Evolutionary conservation across 2,797 vertebrate species (phyloP).

Genomic region (Coranthus polyacanthus): DNA sequence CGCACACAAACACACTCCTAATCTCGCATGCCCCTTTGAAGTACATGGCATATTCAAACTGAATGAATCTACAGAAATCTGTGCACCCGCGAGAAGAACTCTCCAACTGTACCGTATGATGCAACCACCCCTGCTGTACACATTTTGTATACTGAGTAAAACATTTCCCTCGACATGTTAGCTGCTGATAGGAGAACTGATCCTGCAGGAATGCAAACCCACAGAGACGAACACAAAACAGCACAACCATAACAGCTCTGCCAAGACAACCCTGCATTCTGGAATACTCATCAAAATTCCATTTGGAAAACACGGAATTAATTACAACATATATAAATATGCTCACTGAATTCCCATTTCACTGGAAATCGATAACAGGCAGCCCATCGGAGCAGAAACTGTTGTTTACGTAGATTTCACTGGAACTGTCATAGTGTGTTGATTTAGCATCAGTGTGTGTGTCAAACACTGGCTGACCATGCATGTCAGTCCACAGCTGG

Average conservation of each 20-base stretch:
- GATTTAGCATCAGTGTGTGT: constrained; percentile 32
- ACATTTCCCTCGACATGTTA: constrained; percentile 24
- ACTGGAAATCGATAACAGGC: constrained; percentile 60
- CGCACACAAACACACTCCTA: not conserved
- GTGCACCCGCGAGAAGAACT: constrained; percentile 36
- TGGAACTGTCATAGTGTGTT: constrained; percentile 49
- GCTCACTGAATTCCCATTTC: constrained; percentile 44
- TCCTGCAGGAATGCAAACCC: constrained; percentile 29
- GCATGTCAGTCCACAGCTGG: constrained; percentile 57
- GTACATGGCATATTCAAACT: constrained; percentile 31
- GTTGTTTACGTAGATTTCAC: constrained; percentile 53
- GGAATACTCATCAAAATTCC: constrained; percentile 43
- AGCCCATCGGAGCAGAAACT: constrained; percentile 36
- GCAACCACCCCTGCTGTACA: not conserved
- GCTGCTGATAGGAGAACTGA: constrained; percentile 17
- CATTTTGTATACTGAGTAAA: constrained; percentile 33
- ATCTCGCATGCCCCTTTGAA: constrained; percentile 42
- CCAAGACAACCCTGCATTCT: constrained; percentile 31
- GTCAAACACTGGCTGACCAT: constrained; percentile 43
- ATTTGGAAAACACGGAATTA: constrained; percentile 44
- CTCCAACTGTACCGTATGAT: not conserved
- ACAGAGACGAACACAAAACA: constrained; percentile 34
- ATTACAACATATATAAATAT: constrained; percentile 26
- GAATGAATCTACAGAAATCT: constrained; percentile 30
- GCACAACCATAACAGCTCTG: constrained; percentile 14